Base-by-base conservation (phyloP, 2,113 vertebrate genomes). In the Aphyosemion australe region DNA sequence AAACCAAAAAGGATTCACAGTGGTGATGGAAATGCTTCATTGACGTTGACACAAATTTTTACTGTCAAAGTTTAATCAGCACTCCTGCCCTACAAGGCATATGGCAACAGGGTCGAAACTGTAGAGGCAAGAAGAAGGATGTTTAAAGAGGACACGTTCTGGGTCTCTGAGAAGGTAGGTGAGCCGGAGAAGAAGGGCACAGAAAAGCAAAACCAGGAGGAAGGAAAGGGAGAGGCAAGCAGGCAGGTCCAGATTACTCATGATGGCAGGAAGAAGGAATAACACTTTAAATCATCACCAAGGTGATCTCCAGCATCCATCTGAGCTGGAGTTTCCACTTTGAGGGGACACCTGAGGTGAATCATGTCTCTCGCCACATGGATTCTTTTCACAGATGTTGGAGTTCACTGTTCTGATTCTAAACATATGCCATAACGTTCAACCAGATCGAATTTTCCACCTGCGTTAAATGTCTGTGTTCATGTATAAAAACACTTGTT, bases 401-500 rank as follows among this genome's bases (percentile, higher is more conserved):
- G 76, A 70, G 68, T 19, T 46, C 18, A 42, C 34, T 58, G 57
- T 13, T 0, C 55, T 68, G 49, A 32, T 12, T 18, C 34, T 53
- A 26, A 26, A 26, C 26, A 31, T 67, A 53, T 50, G 61, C 39
- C 63, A 55, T 41, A 53, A 65, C 46, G 20, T 43, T 43, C 45
- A 69, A 65, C 58, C 12, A 48, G 48, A 66, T 63, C 57, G 34
- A 64, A 31, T 67, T 81, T 74, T 77, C 49, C 65, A 65, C 32
- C 19, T 67, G 53, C 48, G 41, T n/a, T 0, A 13, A 53, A 37
- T 37, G 34, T 37, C 7, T 37, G 34, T 37, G 34, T 37, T 7
- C 34, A 37, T 37, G 9, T 37, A 45, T 15, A 6, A 15, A 3
- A 45, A 13, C 5, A 26, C 26, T 26, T 26, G n/a, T n/a, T n/a